Base-by-base conservation (phyloP, 2,797 vertebrate genomes). In the Leptodactylus fallax region DNA sequence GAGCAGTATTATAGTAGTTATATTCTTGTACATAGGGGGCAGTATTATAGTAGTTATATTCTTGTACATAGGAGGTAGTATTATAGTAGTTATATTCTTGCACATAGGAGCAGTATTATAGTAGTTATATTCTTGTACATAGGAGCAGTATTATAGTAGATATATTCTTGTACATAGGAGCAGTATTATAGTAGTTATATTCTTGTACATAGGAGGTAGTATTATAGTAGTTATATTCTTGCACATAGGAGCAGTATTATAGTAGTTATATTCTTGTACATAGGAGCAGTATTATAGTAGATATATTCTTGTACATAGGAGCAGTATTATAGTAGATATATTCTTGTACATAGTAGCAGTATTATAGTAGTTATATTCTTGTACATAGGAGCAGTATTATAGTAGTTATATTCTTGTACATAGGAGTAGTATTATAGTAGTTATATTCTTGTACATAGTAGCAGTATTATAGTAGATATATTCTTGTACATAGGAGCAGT, bases 21-120 rank as follows among this genome's bases (percentile, higher is more conserved):
- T 72, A 72, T 72, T 45, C 69, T 45, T 72, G 69, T 72, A 72
- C 2, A 47, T 45, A 47, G 69, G 69, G 69, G 9, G 69, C 27
- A 72, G 69, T 72, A 72, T 72, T 45, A 72, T 45, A 72, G 69
- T 72, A 72, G 69, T 47, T 72, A 72, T 72, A 72, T 69, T 69
- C 65, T 36, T 69, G 25, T 69, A 69, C 19, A 69, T 69, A 36
- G 65, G 25, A 19, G 23, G 65, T 27, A 71, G 67, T 71, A 71
- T 71, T 71, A 71, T 71, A 71, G 67, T 71, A 71, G 67, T 27
- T 69, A 69, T 69, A 69, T 69, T 69, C 23, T 69, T 69, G 65
- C 27, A 36, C 3, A 63, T 63, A 63, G 60, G 58, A 60, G 63
- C 23, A 67, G 63, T 67, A 67, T 67, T 67, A 67, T 67, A 67